Evolutionary conservation across 2,797 vertebrate genomes (phyloP).

Genomic region (Sardinella longiceps): DNA sequence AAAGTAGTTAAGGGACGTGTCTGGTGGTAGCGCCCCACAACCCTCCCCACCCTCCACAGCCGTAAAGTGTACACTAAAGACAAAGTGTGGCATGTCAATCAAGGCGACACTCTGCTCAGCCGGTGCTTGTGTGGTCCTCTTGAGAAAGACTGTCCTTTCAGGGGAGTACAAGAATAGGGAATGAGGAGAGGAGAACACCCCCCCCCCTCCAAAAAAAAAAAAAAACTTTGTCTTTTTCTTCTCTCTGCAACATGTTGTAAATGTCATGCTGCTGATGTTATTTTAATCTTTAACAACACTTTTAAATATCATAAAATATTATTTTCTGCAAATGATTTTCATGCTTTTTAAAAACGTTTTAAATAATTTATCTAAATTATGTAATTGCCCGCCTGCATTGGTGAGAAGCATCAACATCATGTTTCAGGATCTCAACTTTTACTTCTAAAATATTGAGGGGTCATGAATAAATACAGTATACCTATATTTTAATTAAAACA

Average conservation of each 20-base stretch:
- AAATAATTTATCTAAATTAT: neutral
- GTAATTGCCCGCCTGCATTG: too few species aligned
- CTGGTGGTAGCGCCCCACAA: neutral
- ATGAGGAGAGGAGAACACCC: neutral
- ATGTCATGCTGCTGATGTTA: neutral
- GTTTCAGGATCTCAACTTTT: neutral
- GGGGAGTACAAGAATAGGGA: neutral
- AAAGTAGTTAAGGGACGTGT: constrained; percentile 3
- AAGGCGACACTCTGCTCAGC: neutral
- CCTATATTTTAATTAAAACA: too few species aligned
- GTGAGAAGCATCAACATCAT: too few species aligned
- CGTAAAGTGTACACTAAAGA: constrained; percentile 30
- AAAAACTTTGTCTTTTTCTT: neutral
- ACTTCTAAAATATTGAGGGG: too few species aligned
- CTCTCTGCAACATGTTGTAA: neutral
- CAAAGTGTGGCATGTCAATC: constrained; percentile 49
- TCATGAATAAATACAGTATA: too few species aligned
- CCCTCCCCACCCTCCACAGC: constrained; percentile 14
- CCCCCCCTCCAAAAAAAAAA: too few species aligned
- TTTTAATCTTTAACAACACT: neutral
- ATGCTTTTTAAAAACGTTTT: neutral
- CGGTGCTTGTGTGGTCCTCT: constrained; percentile 2
- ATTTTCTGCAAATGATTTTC: neutral
- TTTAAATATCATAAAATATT: neutral
- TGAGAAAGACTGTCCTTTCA: constrained; percentile 6